Conservation (phyloP, 2,888 invertebrate genomes). For the Dryadula phaetusa region DNA sequence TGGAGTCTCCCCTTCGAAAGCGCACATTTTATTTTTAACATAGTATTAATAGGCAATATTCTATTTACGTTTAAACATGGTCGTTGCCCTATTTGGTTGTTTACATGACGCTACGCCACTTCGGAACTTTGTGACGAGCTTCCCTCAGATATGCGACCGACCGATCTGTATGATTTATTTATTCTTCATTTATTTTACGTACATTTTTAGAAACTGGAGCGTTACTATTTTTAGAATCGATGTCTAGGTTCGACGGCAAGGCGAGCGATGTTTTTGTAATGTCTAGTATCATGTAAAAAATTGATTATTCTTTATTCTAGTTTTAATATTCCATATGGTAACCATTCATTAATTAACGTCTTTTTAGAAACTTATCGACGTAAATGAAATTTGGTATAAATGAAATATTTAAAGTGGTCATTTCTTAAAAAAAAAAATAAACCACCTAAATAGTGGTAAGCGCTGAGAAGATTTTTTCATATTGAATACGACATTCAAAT, state of each 20-base stretch:
- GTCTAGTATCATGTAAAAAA: conserved; percentile 6
- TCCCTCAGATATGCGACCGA: conserved; percentile 34
- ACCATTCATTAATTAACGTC: not conserved
- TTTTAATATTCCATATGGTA: not conserved
- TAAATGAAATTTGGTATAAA: not conserved
- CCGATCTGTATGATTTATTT: conserved; percentile 20
- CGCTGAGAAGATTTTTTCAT: not conserved
- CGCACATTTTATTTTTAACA: conserved; percentile 70
- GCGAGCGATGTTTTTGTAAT: conserved; percentile 22
- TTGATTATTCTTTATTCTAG: not conserved
- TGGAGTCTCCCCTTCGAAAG: conserved; percentile 63
- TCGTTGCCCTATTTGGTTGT: conserved; percentile 83
- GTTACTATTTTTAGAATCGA: conserved; percentile 21
- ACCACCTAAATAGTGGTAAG: not conserved
- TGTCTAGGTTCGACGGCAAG: conserved; percentile 33
- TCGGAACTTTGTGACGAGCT: conserved; percentile 5
- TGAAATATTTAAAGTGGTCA: not conserved
- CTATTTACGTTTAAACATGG: conserved; percentile 76
- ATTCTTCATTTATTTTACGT: conserved; percentile 20
- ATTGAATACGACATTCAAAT: conserved; percentile 13
- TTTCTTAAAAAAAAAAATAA: not conserved
- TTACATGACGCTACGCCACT: conserved; percentile 67
- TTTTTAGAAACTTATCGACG: not conserved
- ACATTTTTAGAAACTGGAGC: conserved; percentile 27
- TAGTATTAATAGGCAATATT: conserved; percentile 72